phyloP scores from a whole-genome alignment of 2,113 vertebrate species.

The Cavia porcellus region DNA sequence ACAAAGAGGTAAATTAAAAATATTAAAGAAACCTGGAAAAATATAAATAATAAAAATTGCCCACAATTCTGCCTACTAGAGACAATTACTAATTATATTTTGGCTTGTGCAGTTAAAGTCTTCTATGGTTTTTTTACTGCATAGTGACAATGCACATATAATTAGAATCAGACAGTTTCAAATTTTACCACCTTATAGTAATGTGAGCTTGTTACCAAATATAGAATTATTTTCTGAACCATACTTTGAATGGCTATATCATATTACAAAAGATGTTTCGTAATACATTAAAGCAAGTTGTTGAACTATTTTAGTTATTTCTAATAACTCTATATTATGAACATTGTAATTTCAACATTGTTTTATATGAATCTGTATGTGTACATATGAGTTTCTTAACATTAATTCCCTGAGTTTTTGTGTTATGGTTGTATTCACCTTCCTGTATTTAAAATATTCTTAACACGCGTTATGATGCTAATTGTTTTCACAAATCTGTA shows the following conservation, averaged over 20 bases:
- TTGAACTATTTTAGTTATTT: conserved; percentile 5
- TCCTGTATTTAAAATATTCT: background rate
- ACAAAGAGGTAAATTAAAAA: background rate
- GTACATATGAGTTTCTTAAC: background rate
- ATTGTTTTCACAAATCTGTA: background rate
- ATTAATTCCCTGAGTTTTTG: background rate
- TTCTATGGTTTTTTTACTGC: background rate
- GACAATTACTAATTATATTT: background rate
- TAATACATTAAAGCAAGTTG: background rate
- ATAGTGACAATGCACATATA: too few relatives aligned
- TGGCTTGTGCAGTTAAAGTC: background rate
- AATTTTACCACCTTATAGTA: background rate
- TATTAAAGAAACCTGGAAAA: background rate
- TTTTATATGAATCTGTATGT: background rate
- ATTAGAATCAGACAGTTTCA: background rate
- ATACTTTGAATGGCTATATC: background rate
- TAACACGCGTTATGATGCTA: background rate
- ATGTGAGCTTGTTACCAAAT: background rate
- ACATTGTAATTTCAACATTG: background rate
- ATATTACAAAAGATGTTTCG: background rate
- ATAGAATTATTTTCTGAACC: background rate
- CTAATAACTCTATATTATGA: background rate
- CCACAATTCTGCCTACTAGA: background rate
- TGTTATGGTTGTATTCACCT: background rate
- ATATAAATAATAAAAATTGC: background rate